These are phyloP conservation scores for Acromyrmex charruanus DNA, from an alignment of 1,140 invertebrate species.

Conservation along the genomic window DNA sequence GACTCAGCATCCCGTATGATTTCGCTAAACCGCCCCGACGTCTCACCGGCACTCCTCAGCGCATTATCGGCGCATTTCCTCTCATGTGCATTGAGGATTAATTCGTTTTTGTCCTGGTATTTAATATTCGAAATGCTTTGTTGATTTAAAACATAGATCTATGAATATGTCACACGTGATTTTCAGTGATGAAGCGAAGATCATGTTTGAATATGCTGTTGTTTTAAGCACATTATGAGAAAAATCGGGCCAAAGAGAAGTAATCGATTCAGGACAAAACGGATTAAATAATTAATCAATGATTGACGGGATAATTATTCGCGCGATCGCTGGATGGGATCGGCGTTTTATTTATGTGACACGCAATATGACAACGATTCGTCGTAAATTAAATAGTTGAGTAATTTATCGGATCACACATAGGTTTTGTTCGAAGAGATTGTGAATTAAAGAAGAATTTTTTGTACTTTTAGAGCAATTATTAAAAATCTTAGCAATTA, in stretches of 20 bases:
- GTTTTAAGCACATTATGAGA: neutral
- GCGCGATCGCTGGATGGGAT: conserved; percentile 16
- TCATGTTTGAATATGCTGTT: neutral
- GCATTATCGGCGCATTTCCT: neutral
- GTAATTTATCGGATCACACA: neutral
- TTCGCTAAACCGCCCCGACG: conserved; percentile 52
- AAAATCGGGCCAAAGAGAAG: neutral
- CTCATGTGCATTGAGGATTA: neutral
- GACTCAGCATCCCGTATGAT: conserved; percentile 36
- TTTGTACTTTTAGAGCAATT: neutral
- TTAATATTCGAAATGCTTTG: neutral
- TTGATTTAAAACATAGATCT: neutral
- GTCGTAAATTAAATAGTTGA: conserved; percentile 13
- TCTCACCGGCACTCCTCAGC: conserved; percentile 40
- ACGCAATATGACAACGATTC: conserved; percentile 3
- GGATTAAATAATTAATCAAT: conserved; percentile 25
- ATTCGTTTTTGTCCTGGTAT: neutral
- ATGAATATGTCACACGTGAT: conserved; percentile 16
- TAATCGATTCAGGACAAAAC: conserved; percentile 7
- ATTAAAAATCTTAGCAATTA: neutral
- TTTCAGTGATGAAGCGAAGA: neutral
- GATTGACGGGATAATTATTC: conserved; percentile 29
- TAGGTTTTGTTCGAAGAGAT: neutral
- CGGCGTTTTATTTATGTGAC: conserved; percentile 32
- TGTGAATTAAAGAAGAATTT: neutral